These are phyloP conservation scores for Mimachlamys varia DNA, from an alignment of 2,888 invertebrate genomes.

Conservation along the genomic window DNA sequence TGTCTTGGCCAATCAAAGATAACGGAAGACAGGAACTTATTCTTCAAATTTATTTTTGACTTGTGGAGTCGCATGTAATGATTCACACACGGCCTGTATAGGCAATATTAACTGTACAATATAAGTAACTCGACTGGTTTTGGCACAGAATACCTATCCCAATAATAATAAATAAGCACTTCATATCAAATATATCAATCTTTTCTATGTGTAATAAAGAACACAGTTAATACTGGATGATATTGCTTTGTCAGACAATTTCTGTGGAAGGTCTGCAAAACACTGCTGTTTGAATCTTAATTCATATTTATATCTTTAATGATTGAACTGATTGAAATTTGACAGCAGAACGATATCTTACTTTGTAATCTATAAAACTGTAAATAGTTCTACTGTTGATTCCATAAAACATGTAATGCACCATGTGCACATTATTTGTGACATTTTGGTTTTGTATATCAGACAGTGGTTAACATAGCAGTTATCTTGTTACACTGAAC, in stretches of 20 bases:
- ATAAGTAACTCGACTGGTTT: neutral
- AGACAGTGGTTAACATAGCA: neutral
- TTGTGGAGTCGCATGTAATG: neutral
- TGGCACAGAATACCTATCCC: constrained; percentile 9
- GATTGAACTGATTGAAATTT: too few relatives aligned
- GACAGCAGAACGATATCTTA: too few relatives aligned
- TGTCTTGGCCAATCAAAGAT: too few relatives aligned
- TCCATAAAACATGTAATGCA: too few relatives aligned
- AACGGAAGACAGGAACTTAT: neutral
- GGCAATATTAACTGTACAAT: neutral
- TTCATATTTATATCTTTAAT: neutral
- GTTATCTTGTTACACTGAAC: neutral
- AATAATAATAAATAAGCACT: neutral
- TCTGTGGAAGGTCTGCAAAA: neutral
- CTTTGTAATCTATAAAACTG: neutral
- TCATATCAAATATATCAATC: neutral
- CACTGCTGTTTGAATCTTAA: neutral
- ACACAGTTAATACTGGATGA: neutral
- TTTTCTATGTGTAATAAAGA: neutral
- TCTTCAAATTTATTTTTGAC: neutral
- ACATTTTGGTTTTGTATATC: neutral
- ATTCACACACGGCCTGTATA: neutral
- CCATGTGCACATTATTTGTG: neutral
- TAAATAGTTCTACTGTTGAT: neutral
- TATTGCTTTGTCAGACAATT: neutral